These are phyloP conservation scores for Thalassarche chlororhynchos DNA, from an alignment of 2,113 vertebrate genomes.

Conservation along the genomic window DNA sequence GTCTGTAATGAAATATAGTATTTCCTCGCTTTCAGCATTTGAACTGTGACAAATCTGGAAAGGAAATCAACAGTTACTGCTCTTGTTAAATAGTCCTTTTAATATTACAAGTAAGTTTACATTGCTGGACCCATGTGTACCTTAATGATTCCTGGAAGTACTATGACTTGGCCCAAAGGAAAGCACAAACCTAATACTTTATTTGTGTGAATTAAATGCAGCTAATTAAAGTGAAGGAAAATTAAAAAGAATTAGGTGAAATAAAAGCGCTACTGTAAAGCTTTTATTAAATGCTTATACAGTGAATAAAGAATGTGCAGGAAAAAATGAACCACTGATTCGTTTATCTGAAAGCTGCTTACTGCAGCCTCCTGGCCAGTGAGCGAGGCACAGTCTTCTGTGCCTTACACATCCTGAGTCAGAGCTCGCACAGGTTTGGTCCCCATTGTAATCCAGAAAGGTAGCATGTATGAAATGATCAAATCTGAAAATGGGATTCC, in stretches of 20 bases:
- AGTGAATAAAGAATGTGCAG: background rate
- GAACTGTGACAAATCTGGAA: constrained; percentile 54
- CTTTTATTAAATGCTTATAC: constrained; percentile 25
- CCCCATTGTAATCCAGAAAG: background rate
- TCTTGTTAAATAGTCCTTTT: constrained; percentile 57
- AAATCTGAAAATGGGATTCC: background rate
- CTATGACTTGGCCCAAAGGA: constrained; percentile 53
- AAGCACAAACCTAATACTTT: constrained; percentile 18
- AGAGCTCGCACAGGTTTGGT: background rate
- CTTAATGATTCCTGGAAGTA: constrained; percentile 51
- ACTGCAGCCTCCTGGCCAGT: background rate
- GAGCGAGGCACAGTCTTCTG: background rate
- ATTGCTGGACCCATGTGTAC: constrained; percentile 33
- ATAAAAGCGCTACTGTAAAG: constrained; percentile 5
- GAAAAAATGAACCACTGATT: background rate
- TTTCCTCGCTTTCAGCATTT: constrained; percentile 40
- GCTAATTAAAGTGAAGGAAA: constrained; percentile 39
- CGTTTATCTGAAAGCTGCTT: background rate
- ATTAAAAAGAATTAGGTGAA: constrained; percentile 43
- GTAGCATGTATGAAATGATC: background rate
- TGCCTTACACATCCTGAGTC: background rate
- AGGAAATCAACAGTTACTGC: constrained; percentile 32
- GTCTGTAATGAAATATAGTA: constrained; percentile 37
- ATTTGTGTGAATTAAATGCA: constrained; percentile 52
- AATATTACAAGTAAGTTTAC: constrained; percentile 50